Base-by-base conservation (phyloP, 2,888 invertebrate genomes). In the Nomada fabriciana region DNA sequence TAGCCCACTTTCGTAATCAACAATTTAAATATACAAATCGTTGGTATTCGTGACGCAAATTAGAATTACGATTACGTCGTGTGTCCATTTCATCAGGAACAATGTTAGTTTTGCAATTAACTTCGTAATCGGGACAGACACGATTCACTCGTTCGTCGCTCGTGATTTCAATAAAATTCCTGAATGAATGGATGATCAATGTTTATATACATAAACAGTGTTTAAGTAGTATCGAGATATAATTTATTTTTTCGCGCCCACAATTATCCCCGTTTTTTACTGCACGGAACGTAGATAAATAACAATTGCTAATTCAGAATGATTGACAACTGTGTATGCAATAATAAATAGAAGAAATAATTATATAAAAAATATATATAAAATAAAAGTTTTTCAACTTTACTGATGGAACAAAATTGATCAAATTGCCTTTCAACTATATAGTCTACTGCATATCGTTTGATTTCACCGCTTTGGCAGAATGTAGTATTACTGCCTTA, bases 171-270 rank as follows among this genome's bases (percentile, higher is more conserved):
- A 72, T 57, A 25, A 76, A 59, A 57, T 64, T 64, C 25, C 18
- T 13, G 25, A 36, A 15, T 13, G 57, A 64, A 43, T n/a, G 50
- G 15, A 23, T 18, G 55, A 53, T 71, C 36, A 36, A 50, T 72
- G 13, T 65, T 53, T 52, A 60, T 63, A 53, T 25, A 67, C 74
- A 61, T 43, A 13, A 47, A 55, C 13, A 13, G 4, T 15, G 18
- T 61, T 78, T 75, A 68, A 13, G 68, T 68, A 75, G 75, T 55
- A 55, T 7, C 1, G 18, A 47, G 47, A 55, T 63, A 50, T 68
- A 57, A 52, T 55, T 55, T 47, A 36, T 23, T 18, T 47, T 60
- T 29, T 47, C 50, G 25, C 15, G 18, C 10, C 20, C 20, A 42
- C 50, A 64, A 69, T 78, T 75, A 55, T 47, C 57, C 23, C 5